phyloP scores from a whole-genome alignment of 2,888 invertebrate genomes.

The Andrena flavipes region DNA sequence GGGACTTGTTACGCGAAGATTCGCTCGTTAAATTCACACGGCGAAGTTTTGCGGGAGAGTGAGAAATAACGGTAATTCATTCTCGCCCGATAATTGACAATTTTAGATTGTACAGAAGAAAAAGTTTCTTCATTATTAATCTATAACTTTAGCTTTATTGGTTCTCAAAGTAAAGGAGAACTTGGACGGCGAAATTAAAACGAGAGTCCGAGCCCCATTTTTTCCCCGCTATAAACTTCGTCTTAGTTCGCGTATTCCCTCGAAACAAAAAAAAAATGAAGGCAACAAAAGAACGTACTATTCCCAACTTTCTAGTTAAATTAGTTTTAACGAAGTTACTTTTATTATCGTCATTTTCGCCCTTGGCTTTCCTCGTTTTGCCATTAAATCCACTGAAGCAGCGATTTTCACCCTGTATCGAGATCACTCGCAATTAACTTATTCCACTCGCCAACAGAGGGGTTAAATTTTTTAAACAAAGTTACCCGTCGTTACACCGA shows the following conservation, averaged over 20 bases:
- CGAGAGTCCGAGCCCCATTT: conserved; percentile 47
- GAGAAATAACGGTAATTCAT: conserved; percentile 61
- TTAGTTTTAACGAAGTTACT: conserved; percentile 60
- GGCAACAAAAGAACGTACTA: conserved; percentile 42
- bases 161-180: conserved; percentile 57
- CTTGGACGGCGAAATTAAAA: conserved; percentile 50
- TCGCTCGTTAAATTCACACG: conserved; percentile 54
- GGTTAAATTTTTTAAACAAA: conserved; percentile 35
- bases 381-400: conserved; percentile 1
- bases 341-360: conserved; percentile 55
- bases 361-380: conserved; percentile 16
- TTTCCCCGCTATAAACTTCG: conserved; percentile 48
- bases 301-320: conserved; percentile 49
- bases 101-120: conserved; percentile 42
- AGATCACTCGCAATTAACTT: conserved; percentile 20
- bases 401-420: conserved; percentile 16
- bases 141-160: conserved; percentile 62
- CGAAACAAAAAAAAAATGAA: neutral
- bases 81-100: conserved; percentile 58
- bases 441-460: conserved; percentile 3
- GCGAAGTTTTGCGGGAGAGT: conserved; percentile 34
- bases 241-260: conserved; percentile 17
- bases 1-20: conserved; percentile 35
- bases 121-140: conserved; percentile 60
- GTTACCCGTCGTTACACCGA: conserved; percentile 23